phyloP scores from a whole-genome alignment of 2,888 invertebrate genomes.

The Pyrrhosoma nymphula region DNA sequence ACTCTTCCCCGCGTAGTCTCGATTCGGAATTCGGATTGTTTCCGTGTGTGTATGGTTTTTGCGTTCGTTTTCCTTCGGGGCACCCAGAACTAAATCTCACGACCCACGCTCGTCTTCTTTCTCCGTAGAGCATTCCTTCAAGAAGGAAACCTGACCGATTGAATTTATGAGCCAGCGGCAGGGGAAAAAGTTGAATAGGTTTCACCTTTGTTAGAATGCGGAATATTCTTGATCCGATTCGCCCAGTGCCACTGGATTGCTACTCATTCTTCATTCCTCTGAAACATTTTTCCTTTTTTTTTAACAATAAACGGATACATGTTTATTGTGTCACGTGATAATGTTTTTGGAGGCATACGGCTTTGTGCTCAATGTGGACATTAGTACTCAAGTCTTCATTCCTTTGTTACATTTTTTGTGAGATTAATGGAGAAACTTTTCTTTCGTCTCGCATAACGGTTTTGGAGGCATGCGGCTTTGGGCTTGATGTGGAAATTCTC shows the following conservation, averaged over 20 bases:
- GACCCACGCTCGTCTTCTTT: neutral
- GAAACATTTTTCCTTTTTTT: too few species aligned
- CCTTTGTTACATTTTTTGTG: too few species aligned
- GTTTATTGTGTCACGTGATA: too few species aligned
- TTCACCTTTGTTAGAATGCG: neutral
- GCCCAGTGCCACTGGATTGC: neutral
- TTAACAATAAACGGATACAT: too few species aligned
- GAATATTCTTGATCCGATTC: neutral
- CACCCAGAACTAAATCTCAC: neutral
- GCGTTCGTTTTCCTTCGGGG: neutral
- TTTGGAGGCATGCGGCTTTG: too few species aligned
- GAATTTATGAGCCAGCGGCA: neutral
- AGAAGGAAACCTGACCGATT: neutral
- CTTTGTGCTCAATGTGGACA: too few species aligned
- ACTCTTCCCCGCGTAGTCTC: neutral
- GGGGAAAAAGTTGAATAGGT: neutral
- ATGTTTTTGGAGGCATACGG: too few species aligned
- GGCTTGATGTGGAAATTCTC: too few species aligned
- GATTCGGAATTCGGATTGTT: neutral
- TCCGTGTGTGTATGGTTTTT: neutral
- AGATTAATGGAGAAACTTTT: too few species aligned
- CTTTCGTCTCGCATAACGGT: too few species aligned
- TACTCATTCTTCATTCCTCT: too few species aligned
- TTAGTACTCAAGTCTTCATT: too few species aligned
- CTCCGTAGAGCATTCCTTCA: neutral